Base-by-base conservation (phyloP, 2,797 vertebrate species). In the Sphenopsis melanotis region DNA sequence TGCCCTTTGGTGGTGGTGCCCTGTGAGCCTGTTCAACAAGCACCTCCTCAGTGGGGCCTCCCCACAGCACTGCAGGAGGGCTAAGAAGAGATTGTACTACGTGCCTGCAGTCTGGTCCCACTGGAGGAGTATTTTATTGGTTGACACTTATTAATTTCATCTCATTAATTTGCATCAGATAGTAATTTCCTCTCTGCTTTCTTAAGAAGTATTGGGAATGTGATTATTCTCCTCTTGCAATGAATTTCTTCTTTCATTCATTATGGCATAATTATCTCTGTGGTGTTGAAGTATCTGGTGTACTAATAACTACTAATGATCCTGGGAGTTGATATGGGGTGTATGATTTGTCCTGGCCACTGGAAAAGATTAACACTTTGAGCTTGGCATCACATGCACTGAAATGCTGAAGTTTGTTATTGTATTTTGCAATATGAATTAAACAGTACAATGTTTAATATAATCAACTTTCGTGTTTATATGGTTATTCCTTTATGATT, bases 141-240 rank as follows among this genome's bases (percentile, higher is more conserved):
- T 46, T 75, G 78, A 88, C 71, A 69, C 55, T 85, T 93, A 87
- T 71, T 92, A 89, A 94, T 89, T 57, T 94, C 10, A 29, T 77
- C 81, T 86, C 77, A 71, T 95, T 93, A 90, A 93, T 89, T 84
- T 87, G 61, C 17, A 71, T 74, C 39, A 34, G 63, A 89, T 61
- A 80, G 71, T 66, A 79, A 94, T 94, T 93, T 87, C 89, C 87
- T 79, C 30, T 82, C 81, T 89, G 50, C 85, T 86, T 86, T 92
- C 68, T 75, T 71, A 69, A 66, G 71, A 86, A 71, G 60, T 69
- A 72, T 44, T 76, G 37, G 72, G 74, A 91, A 75, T 46, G 44
- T 65, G 71, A 90, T 87, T 94, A 82, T 87, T 81, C 44, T 83
- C 55, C 46, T 87, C 56, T 82, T 24, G 0, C n/a, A 83, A 90